phyloP scores from a whole-genome alignment of 2,797 vertebrate species.

The Borostomias antarcticus region DNA sequence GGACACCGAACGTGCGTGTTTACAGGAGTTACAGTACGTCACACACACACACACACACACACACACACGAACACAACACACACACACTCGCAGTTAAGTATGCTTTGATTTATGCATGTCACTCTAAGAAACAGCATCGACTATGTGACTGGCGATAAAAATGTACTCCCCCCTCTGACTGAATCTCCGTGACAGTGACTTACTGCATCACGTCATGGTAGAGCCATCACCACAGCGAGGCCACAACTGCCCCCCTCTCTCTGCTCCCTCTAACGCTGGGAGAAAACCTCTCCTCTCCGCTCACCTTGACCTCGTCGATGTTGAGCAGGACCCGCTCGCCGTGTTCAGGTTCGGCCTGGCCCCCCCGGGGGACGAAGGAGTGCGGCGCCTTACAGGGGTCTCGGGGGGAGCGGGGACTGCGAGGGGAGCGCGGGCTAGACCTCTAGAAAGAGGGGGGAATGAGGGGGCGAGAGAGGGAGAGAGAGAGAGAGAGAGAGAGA shows the following conservation, averaged over 20 bases:
- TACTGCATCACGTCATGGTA: not conserved
- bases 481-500: conserved; percentile 26
- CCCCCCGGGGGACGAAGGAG: conserved; percentile 52
- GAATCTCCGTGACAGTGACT: not conserved
- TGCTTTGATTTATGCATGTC: conserved; percentile 20
- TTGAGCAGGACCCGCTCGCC: conserved; percentile 80
- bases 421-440: conserved; percentile 53
- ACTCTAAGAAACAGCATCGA: conserved; percentile 19
- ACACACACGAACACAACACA: not conserved
- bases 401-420: conserved; percentile 47
- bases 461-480: conserved; percentile 25
- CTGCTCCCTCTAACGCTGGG: not conserved
- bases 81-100: not conserved
- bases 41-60: not conserved
- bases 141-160: not conserved
- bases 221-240: not conserved
- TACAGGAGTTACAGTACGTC: too few relatives aligned
- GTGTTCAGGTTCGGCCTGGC: conserved; percentile 50
- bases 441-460: conserved; percentile 40
- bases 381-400: conserved; percentile 52
- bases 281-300: not conserved
- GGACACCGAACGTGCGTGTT: conserved; percentile 8
- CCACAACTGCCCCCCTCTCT: not conserved
- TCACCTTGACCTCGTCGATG: conserved; percentile 82
- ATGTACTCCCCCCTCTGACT: not conserved